Evolutionary conservation across 1,140 invertebrate genomes (phyloP).

Genomic region (Calephelis virginiensis): DNA sequence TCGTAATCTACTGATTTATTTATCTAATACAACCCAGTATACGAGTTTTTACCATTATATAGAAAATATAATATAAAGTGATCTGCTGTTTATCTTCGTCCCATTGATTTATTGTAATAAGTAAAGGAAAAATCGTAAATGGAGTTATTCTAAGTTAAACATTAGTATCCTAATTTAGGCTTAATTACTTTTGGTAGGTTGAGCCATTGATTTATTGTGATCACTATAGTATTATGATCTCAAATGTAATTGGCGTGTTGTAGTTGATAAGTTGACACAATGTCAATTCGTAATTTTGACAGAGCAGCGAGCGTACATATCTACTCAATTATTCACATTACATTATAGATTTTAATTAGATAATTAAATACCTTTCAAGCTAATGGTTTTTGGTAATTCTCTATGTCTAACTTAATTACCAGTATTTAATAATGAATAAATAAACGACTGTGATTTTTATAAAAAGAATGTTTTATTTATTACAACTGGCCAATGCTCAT

Average conservation of each 20-base stretch:
- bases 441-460: slow-evolving; percentile 78
- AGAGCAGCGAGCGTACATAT: slow-evolving; percentile 44
- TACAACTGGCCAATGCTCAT: too few species aligned
- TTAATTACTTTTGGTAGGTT: too few species aligned
- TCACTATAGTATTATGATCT: slow-evolving; percentile 16
- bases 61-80: too few species aligned
- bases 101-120: too few species aligned
- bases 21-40: too few species aligned
- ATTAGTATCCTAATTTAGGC: too few species aligned
- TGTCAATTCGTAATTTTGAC: slow-evolving; percentile 34
- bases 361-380: slow-evolving; percentile 55
- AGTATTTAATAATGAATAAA: slow-evolving; percentile 70
- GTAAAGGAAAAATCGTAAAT: too few species aligned
- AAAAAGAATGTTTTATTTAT: slow-evolving; percentile 41
- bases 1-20: too few species aligned
- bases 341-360: slow-evolving; percentile 58
- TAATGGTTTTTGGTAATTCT: slow-evolving; percentile 70
- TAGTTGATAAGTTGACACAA: slow-evolving; percentile 15
- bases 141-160: too few species aligned
- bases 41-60: too few species aligned
- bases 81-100: too few species aligned
- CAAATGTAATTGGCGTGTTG: slow-evolving; percentile 10
- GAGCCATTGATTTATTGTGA: slow-evolving; percentile 8
- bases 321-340: slow-evolving; percentile 53
- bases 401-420: slow-evolving; percentile 71